phyloP scores from a whole-genome alignment of 2,888 invertebrate species.

The Callimorpha dominula region DNA sequence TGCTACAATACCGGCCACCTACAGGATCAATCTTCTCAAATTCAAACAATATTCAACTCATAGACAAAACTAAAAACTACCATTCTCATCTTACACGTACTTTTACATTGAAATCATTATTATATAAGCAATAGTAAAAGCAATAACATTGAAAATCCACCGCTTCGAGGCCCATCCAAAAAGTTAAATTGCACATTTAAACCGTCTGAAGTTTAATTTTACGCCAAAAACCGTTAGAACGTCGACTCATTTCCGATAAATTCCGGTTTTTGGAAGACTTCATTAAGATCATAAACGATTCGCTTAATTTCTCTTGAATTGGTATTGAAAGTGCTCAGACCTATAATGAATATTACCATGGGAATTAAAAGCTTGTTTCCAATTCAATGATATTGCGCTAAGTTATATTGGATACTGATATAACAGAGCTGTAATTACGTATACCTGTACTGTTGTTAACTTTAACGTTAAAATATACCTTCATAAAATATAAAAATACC shows the following conservation, averaged over 20 bases:
- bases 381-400: not conserved
- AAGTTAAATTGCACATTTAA: conserved; percentile 68
- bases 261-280: conserved; percentile 64
- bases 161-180: conserved; percentile 47
- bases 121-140: conserved; percentile 22
- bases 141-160: conserved; percentile 33
- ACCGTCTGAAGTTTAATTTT: conserved; percentile 59
- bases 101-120: conserved; percentile 25
- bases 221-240: conserved; percentile 55
- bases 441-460: not conserved
- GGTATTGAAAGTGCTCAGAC: conserved; percentile 43
- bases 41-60: not conserved
- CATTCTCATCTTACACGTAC: conserved; percentile 12
- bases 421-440: conserved; percentile 11
- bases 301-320: conserved; percentile 66
- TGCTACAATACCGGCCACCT: not conserved
- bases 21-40: not conserved
- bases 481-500: no score
- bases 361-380: conserved; percentile 9
- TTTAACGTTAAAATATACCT: no score
- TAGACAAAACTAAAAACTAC: not conserved
- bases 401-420: not conserved
- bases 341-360: conserved; percentile 30
- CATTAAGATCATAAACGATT: conserved; percentile 68
- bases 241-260: conserved; percentile 64